Evolutionary conservation across 1,140 invertebrate genomes (phyloP), one percentile per base, ranked within the genome.

Genomic region (Drosophila oshimai): DNA sequence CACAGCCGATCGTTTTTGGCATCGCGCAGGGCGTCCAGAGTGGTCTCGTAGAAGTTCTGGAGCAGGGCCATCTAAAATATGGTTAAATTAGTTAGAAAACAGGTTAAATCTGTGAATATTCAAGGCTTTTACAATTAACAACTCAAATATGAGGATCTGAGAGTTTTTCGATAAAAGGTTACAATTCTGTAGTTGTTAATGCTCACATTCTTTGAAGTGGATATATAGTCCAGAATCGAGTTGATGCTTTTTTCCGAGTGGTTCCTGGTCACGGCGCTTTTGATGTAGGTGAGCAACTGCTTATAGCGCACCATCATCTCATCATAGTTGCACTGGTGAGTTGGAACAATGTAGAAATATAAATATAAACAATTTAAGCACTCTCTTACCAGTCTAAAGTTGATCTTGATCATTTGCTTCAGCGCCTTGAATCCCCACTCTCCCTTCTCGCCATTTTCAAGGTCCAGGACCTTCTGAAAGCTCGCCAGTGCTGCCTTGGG

Each of bases 351-450:
- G 54, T 22, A 17, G 5, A 20, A 0, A 9, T 10, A 12, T 9
- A 13, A n/a, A n/a, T 15, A 2, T 47, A 0, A 24, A 6, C 2
- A 2, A 4, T 29, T 20, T 31, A 3, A 0, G 6, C 1, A 6
- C 6, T 12, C 10, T 18, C 57, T 81, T 92, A 98, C 98, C 94
- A 99, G 91, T 94, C 97, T 98, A 91, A 99, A 99, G 92, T 99
- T 99, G 49, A 99, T 99, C 93, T 99, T 99, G 37, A 99, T 99
- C 98, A 99, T 99, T 92, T 99, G 99, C 91, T 99, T 99, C 1
- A 99, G 93, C n/a, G 99, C 99, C 93, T 99, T 99, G 89, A 99
- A 99, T 0, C 99, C 99, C 99, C 99, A 99, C 94, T 99, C 99
- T 41, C 99, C 99, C 92, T 99, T 99, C 75, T 99, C 98, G 4